Base-by-base conservation (phyloP, 2,797 vertebrate genomes). In the Esox lucius region DNA sequence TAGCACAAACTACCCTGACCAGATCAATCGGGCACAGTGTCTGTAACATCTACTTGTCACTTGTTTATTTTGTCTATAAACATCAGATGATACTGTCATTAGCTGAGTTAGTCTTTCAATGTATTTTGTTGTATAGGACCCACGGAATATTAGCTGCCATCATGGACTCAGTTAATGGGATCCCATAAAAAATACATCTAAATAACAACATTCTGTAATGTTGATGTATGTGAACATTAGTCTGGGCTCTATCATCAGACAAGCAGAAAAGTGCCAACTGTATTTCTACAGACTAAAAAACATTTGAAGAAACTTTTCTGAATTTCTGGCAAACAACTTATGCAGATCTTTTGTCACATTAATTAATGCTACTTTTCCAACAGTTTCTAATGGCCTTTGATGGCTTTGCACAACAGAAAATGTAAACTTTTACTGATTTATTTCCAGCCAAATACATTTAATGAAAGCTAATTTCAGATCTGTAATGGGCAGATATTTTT, bases 351-450 rank as follows among this genome's bases (percentile, higher is more conserved):
- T 19, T 35, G 70, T 71, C 1, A 59, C 12, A 71, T 17, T 12
- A 53, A 56, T 56, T 26, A 71, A 59, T 33, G 19, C 9, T 35
- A 13, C n/a, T 69, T 69, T 7, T 17, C 22, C 24, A 49, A 17
- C 46, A 17, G 66, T 22, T 65, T 2, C 65, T 53, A 51, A 39
- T 42, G n/a, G 16, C 33, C 33, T 72, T 72, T 72, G 53, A 72
- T 22, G 56, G n/a, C 70, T 71, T 24, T 2, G 70, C n/a, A 24
- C 8, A 17, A 35, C 59, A 66, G 22, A 46, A 78, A 84, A 75
- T 72, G 81, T 82, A 75, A 77, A 78, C 76, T 42, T 5, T 16
- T 53, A 42, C 68, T 51, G 68, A 24, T 4, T 62, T 17, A 28
- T 28, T 19, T 65, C 3, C 12, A 22, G 59, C 39, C 1, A 42